phyloP scores from a whole-genome alignment of 2,888 invertebrate species.

The Dinocampus coccinellae region DNA sequence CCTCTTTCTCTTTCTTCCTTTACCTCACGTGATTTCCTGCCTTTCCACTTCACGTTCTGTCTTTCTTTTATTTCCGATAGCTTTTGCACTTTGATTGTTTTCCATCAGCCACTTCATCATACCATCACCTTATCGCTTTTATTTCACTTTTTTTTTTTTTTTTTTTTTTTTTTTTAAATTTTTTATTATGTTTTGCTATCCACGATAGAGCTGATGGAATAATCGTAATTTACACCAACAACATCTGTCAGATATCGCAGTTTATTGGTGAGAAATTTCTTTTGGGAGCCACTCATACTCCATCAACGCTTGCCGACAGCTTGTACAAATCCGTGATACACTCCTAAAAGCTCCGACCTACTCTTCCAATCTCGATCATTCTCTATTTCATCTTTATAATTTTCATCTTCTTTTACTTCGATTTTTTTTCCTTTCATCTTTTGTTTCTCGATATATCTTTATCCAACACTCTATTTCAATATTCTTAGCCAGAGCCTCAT shows the following conservation, averaged over 20 bases:
- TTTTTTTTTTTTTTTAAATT: constrained; percentile 35
- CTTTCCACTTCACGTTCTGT: constrained; percentile 13
- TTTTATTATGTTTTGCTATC: constrained; percentile 36
- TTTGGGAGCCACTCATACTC: constrained; percentile 32
- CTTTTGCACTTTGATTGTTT: constrained; percentile 17
- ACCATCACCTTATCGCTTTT: constrained; percentile 5
- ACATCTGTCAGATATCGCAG: constrained; percentile 33
- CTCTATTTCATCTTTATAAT: constrained; percentile 12
- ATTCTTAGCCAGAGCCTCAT: background rate
- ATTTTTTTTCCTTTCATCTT: constrained; percentile 4
- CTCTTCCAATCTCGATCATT: constrained; percentile 16
- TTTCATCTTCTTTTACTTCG: background rate
- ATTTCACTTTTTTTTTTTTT: constrained; percentile 28
- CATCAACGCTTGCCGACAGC: constrained; percentile 44
- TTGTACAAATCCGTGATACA: constrained; percentile 33
- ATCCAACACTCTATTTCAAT: constrained; percentile 11
- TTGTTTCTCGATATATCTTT: constrained; percentile 5
- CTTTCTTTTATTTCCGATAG: background rate
- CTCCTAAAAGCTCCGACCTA: constrained; percentile 37
- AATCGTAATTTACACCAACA: constrained; percentile 44
- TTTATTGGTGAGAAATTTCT: constrained; percentile 27
- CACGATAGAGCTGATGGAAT: constrained; percentile 42
- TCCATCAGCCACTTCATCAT: constrained; percentile 20
- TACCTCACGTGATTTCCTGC: constrained; percentile 7
- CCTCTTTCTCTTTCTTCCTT: background rate